Percentiles rank a stretch among this genome's conserved stretches.
phyloP scores from a whole-genome alignment of 2,113 vertebrate genomes.

The Danio rerio region GRCz12tu NC_133189.1:38285001-38285500 shows the following conservation, averaged over 20 bases:
- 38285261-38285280: not conserved
- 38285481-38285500: no score
- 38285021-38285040: conserved; percentile 65
- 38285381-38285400: not conserved
- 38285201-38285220: conserved; percentile 56
- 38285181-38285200: conserved; percentile 57
- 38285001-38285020: conserved; percentile 6
- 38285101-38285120: conserved; percentile 62
- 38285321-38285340: not conserved
- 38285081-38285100: conserved; percentile 56
- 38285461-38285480: no score
- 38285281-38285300: not conserved
- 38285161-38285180: conserved; percentile 67
- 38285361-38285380: not conserved
- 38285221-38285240: conserved; percentile 36
- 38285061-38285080: conserved; percentile 48
- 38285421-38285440: no score
- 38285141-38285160: conserved; percentile 60
- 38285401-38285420: not conserved
- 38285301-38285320: not conserved
- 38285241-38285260: conserved; percentile 21
- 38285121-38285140: conserved; percentile 67
- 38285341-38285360: not conserved
- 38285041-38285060: conserved; percentile 68
- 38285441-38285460: no score